Evolutionary conservation across 2,888 invertebrate species (phyloP).

Genomic region (Philopedon plagiatum): DNA sequence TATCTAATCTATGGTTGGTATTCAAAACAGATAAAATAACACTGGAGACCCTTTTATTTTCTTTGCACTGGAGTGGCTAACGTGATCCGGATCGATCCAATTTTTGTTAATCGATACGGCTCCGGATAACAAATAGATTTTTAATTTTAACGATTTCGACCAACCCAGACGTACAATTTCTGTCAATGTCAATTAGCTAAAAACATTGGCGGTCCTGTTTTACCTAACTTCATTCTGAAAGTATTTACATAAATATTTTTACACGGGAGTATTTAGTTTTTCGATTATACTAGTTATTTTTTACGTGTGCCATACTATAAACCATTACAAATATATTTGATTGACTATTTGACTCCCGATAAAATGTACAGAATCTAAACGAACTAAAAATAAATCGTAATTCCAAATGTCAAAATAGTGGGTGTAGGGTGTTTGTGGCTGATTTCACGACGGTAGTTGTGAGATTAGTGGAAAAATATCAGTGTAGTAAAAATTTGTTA

Average conservation of each 20-base stretch:
- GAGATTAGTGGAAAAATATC: conserved; percentile 53
- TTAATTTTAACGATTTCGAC: neutral
- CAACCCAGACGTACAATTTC: neutral
- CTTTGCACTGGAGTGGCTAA: too few species aligned
- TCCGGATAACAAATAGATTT: neutral
- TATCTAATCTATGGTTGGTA: too few species aligned
- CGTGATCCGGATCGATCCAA: too few species aligned
- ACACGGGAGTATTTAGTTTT: neutral
- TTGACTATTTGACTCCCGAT: neutral
- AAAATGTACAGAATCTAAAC: neutral
- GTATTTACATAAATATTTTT: conserved; percentile 11
- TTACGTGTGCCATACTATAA: neutral
- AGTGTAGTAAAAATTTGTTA: conserved; percentile 52
- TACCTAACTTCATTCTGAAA: conserved; percentile 10
- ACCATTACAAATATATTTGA: neutral
- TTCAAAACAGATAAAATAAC: too few species aligned
- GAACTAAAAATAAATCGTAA: conserved; percentile 7
- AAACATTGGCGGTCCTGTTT: neutral
- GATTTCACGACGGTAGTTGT: conserved; percentile 61
- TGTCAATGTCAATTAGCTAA: conserved; percentile 1
- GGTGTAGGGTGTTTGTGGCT: conserved; percentile 60
- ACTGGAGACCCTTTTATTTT: too few species aligned
- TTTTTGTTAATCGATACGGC: too few species aligned
- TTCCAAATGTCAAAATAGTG: conserved; percentile 32
- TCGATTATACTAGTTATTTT: neutral